Conservation (phyloP, 2,113 vertebrate species). For the Colistium nudipinnis region DNA sequence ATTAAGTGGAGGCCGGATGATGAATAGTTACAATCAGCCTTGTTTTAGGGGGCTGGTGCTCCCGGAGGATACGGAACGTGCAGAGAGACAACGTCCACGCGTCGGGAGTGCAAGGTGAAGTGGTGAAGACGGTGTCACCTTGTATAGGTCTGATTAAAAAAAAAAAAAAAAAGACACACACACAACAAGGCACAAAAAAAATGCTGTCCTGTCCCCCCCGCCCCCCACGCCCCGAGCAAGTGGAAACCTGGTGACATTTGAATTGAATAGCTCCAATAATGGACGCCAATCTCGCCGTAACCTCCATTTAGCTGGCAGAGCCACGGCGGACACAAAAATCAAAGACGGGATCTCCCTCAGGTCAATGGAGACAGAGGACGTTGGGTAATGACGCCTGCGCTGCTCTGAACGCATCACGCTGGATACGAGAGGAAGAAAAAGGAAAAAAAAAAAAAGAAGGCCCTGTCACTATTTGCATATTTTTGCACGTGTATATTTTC, state of each 20-base stretch:
- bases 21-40: conserved; percentile 81
- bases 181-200: conserved; percentile 60
- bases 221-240: conserved; percentile 61
- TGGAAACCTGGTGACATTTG: conserved; percentile 83
- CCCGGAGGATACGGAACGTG: conserved; percentile 78
- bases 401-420: conserved; percentile 54
- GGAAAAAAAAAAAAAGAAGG: too few relatives aligned
- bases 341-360: conserved; percentile 70
- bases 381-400: conserved; percentile 72
- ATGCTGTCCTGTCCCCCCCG: neutral
- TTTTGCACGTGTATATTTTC: conserved; percentile 11
- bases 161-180: conserved; percentile 44
- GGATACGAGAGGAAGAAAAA: conserved; percentile 36
- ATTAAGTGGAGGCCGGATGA: conserved; percentile 74
- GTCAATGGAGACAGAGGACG: conserved; percentile 77
- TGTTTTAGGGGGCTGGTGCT: conserved; percentile 77
- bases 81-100: conserved; percentile 49
- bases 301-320: conserved; percentile 81
- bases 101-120: conserved; percentile 77
- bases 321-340: conserved; percentile 58
- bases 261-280: conserved; percentile 82
- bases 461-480: conserved; percentile 38
- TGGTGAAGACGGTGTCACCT: conserved; percentile 75
- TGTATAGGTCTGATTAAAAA: conserved; percentile 64
- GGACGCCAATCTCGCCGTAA: conserved; percentile 78